These are phyloP conservation scores for Paragorgia papillata DNA, from an alignment of 92 coral and sea anemone genomes.

Conservation along the genomic window DNA sequence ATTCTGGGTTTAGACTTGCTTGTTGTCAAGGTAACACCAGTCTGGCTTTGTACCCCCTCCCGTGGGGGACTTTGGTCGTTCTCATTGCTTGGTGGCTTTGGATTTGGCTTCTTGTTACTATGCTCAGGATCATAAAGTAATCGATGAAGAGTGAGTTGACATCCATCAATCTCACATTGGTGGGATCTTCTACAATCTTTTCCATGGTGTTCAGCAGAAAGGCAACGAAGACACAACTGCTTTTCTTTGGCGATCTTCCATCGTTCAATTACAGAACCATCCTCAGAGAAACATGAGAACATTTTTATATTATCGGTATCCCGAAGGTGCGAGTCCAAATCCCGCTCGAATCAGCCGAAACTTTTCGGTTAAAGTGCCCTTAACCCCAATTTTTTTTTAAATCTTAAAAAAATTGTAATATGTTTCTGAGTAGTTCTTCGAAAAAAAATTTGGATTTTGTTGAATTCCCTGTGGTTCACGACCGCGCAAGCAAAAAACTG, in stretches of 20 bases:
- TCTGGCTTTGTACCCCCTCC: slow-evolving; percentile 21
- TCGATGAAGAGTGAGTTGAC: slow-evolving; percentile 42
- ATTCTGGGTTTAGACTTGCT: slow-evolving; percentile 2
- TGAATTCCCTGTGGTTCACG: too few species aligned
- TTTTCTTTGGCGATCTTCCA: slow-evolving; percentile 60
- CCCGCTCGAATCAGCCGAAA: too few species aligned
- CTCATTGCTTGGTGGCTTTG: not conserved
- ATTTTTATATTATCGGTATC: too few species aligned
- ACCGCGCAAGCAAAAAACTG: too few species aligned
- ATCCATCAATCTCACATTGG: slow-evolving; percentile 42
- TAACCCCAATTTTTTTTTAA: too few species aligned
- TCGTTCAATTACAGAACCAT: not conserved
- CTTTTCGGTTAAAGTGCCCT: too few species aligned
- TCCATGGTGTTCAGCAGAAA: slow-evolving; percentile 55
- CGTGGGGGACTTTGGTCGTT: not conserved
- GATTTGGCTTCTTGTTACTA: slow-evolving; percentile 1
- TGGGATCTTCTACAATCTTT: slow-evolving; percentile 43
- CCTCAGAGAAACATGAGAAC: too few species aligned
- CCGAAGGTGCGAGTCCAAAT: too few species aligned
- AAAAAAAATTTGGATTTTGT: too few species aligned
- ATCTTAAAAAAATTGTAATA: too few species aligned
- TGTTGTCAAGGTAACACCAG: slow-evolving; percentile 12
- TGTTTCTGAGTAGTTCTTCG: too few species aligned
- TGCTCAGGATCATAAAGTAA: slow-evolving; percentile 38
- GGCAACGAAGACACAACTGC: slow-evolving; percentile 58